Conservation (phyloP, 2,797 vertebrate species). For the Protonibea diacanthus region DNA sequence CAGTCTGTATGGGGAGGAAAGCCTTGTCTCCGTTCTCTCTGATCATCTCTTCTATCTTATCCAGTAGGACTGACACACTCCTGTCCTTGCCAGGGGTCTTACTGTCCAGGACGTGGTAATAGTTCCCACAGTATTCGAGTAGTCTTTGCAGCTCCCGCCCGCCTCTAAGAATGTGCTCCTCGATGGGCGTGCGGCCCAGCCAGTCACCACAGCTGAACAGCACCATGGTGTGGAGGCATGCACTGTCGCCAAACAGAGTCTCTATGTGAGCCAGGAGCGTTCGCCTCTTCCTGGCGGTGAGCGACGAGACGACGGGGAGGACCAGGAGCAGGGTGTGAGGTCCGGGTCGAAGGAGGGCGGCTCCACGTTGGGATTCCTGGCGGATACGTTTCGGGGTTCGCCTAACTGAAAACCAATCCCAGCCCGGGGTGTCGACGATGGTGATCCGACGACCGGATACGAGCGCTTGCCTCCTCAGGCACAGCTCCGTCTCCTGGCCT, state of each 20-base stretch:
- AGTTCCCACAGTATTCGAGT: slow-evolving; percentile 85
- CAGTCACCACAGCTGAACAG: slow-evolving; percentile 88
- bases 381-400: slow-evolving; percentile 81
- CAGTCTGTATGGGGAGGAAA: slow-evolving; percentile 85
- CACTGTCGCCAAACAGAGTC: slow-evolving; percentile 83
- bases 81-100: slow-evolving; percentile 82
- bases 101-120: slow-evolving; percentile 87
- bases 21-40: slow-evolving; percentile 84
- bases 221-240: slow-evolving; percentile 85
- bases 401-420: slow-evolving; percentile 86
- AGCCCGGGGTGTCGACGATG: slow-evolving; percentile 86
- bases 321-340: slow-evolving; percentile 86
- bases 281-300: slow-evolving; percentile 83
- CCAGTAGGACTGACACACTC: slow-evolving; percentile 83
- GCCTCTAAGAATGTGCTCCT: slow-evolving; percentile 86
- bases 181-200: slow-evolving; percentile 84
- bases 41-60: slow-evolving; percentile 88
- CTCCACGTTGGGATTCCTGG: slow-evolving; percentile 83
- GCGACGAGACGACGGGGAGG: slow-evolving; percentile 84
- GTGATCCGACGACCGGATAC: slow-evolving; percentile 84
- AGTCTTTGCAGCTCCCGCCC: slow-evolving; percentile 84
- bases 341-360: slow-evolving; percentile 83
- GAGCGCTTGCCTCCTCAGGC: slow-evolving; percentile 81
- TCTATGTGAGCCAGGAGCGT: slow-evolving; percentile 84
- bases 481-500: slow-evolving; percentile 82